Conservation (phyloP, 1,140 invertebrate genomes). For the Lutraria rhynchaena region DNA sequence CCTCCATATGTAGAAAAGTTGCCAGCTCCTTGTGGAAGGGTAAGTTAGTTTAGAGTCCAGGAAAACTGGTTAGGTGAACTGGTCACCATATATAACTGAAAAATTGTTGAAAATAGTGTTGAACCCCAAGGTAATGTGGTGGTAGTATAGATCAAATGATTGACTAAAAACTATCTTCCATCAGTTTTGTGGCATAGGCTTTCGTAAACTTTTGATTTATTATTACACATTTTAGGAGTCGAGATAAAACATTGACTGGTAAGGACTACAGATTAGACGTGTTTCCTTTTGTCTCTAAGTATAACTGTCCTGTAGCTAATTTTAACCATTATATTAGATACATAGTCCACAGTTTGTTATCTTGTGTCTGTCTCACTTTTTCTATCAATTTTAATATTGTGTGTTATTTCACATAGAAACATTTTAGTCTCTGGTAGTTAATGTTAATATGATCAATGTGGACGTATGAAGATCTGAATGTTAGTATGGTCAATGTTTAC, state of each 20-base stretch:
- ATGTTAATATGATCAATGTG: too few species aligned
- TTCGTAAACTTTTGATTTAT: neutral
- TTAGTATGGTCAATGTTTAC: too few species aligned
- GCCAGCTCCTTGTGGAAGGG: too few species aligned
- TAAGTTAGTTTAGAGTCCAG: too few species aligned
- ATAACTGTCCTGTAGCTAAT: neutral
- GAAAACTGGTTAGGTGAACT: too few species aligned
- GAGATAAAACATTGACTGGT: constrained; percentile 34
- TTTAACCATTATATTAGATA: neutral
- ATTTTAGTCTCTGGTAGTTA: neutral
- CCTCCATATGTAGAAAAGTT: too few species aligned
- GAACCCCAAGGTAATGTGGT: neutral
- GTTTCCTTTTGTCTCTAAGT: constrained; percentile 33
- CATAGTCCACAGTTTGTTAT: neutral
- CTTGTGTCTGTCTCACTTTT: neutral
- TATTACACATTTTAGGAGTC: constrained; percentile 30
- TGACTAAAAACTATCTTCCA: neutral
- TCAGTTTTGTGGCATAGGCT: neutral
- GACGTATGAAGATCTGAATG: too few species aligned
- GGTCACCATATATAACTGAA: too few species aligned
- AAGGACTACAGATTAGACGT: constrained; percentile 26
- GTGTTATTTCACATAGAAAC: neutral
- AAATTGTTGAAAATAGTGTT: neutral
- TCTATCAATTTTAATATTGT: neutral
- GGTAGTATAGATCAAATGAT: neutral